These are phyloP conservation scores for Cephus pygmeus DNA, from an alignment of 2,888 invertebrate genomes.

Conservation along the genomic window DNA sequence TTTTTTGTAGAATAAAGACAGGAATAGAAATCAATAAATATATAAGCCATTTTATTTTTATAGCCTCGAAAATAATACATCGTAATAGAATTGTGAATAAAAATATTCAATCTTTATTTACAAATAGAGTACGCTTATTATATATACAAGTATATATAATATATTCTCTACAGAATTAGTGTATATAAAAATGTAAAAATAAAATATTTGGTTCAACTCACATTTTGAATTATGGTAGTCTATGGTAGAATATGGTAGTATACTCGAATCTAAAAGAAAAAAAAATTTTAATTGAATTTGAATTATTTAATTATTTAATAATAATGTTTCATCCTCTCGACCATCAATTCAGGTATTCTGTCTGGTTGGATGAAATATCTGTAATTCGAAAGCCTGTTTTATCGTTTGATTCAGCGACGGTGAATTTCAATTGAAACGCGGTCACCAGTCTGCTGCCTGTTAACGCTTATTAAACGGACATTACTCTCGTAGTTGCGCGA, in stretches of 20 bases:
- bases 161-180: no score
- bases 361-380: neutral
- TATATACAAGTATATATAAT: no score
- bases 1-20: no score
- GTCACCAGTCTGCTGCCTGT: slow-evolving; percentile 4
- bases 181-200: no score
- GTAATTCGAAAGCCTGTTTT: neutral
- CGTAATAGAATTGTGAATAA: no score
- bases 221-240: neutral
- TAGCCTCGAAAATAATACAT: no score
- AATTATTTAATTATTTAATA: neutral
- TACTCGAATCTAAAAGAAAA: neutral
- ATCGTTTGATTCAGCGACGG: neutral
- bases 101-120: no score
- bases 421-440: slow-evolving; percentile 18
- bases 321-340: neutral
- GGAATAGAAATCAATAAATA: no score
- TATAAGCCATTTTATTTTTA: no score
- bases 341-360: neutral
- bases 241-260: neutral
- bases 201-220: neutral
- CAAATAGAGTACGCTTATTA: no score
- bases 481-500: slow-evolving; percentile 9
- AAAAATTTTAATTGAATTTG: neutral
- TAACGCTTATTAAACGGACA: slow-evolving; percentile 18